phyloP scores from a whole-genome alignment of 2,797 vertebrate species.

The Phrynocephalus guinanensis region DNA sequence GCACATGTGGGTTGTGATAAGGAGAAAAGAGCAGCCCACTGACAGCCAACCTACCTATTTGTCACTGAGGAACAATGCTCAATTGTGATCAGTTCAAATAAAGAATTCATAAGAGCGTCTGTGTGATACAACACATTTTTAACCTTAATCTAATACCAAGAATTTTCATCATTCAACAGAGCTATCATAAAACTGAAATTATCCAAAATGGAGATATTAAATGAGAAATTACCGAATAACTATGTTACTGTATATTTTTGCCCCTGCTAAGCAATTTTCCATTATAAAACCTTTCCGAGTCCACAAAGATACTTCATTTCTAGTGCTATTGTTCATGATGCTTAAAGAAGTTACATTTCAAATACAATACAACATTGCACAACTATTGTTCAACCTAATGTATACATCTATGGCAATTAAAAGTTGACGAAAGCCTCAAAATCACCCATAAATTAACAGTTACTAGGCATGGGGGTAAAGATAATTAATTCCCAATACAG shows the following conservation, averaged over 20 bases:
- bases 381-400: not conserved
- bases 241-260: too few relatives aligned
- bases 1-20: not conserved
- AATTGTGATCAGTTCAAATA: not conserved
- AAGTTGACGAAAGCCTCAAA: not conserved
- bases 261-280: not conserved
- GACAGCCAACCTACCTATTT: not conserved
- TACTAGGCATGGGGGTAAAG: too few relatives aligned
- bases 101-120: not conserved
- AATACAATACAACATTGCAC: not conserved
- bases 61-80: not conserved
- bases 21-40: not conserved
- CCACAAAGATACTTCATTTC: not conserved
- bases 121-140: not conserved
- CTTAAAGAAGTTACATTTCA: not conserved
- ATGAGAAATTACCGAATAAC: not conserved
- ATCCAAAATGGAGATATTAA: not conserved
- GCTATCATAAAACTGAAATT: not conserved
- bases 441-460: not conserved
- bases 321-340: not conserved
- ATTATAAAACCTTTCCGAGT: not conserved
- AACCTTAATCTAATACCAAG: not conserved
- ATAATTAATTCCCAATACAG: too few relatives aligned
- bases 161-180: not conserved
- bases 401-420: not conserved